A percentile compares a stretch with the other conserved stretches of the same genome.
These are phyloP conservation scores for Bombus consobrinus DNA, from an alignment of 1,140 invertebrate species.

Conservation along the genomic window DNA sequence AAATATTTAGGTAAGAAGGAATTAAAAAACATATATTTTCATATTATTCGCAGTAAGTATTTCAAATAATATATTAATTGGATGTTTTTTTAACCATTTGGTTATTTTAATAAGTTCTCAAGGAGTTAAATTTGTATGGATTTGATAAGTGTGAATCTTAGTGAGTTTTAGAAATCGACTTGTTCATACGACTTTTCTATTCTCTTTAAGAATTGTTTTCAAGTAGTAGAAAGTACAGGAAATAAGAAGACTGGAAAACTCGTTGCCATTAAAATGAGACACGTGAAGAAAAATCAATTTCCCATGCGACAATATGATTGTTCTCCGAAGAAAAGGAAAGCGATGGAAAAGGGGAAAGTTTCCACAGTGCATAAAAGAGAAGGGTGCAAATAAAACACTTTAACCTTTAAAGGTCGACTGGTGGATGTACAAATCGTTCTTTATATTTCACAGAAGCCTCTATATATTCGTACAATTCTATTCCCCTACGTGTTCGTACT, in stretches of 20 bases:
- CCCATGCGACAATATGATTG: not conserved
- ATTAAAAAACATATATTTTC: too few relatives aligned
- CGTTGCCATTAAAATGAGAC: not conserved
- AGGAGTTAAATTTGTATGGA: too few relatives aligned
- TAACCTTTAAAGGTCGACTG: slow-evolving; percentile 24
- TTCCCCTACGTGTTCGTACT: not conserved
- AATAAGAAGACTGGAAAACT: not conserved
- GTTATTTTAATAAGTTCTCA: too few relatives aligned
- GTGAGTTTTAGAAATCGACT: not conserved
- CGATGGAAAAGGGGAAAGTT: not conserved
- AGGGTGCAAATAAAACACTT: not conserved
- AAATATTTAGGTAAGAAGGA: too few relatives aligned
- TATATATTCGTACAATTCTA: not conserved
- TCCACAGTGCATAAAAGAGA: not conserved
- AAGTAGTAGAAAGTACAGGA: not conserved
- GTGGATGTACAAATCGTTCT: slow-evolving; percentile 1
- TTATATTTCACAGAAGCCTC: not conserved
- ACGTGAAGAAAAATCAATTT: not conserved
- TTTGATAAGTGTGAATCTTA: too few relatives aligned
- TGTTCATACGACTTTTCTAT: not conserved
- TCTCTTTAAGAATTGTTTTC: not conserved
- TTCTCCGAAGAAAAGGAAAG: not conserved
- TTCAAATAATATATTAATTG: too few relatives aligned
- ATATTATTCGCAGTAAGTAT: too few relatives aligned
- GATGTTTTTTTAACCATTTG: too few relatives aligned